phyloP scores from a whole-genome alignment of 1,140 invertebrate species.

The Goniozus legneri region DNA sequence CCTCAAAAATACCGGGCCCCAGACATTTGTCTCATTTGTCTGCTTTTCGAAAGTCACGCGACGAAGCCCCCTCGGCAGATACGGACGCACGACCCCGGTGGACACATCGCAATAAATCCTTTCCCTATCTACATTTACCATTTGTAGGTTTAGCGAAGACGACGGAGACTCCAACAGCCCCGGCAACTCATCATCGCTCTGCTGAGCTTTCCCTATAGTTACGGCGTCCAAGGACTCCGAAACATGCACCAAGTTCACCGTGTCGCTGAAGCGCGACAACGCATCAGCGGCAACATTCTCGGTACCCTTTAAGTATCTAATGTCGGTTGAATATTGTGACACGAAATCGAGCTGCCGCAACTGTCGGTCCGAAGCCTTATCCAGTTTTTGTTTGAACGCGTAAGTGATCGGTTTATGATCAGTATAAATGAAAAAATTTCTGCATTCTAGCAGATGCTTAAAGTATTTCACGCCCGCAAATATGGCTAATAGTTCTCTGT shows the following conservation, averaged over 20 bases:
- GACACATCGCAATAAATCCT: too few species aligned
- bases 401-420: conserved; percentile 6
- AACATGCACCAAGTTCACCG: background rate
- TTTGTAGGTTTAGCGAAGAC: background rate
- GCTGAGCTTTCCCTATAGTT: background rate
- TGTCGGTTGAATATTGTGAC: background rate
- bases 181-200: background rate
- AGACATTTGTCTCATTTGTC: too few species aligned
- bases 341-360: conserved; percentile 1
- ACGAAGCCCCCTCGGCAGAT: too few species aligned
- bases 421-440: background rate
- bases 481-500: background rate
- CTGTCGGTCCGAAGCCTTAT: conserved; percentile 2
- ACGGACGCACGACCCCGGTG: too few species aligned
- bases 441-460: background rate
- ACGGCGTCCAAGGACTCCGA: too few species aligned
- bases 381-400: background rate
- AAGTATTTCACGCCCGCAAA: background rate
- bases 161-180: background rate
- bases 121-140: background rate
- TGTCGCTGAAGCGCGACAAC: background rate
- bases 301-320: background rate
- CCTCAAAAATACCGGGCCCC: too few species aligned
- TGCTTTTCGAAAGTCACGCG: too few species aligned
- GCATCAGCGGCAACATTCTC: conserved; percentile 1